Percentiles rank a stretch among this genome's conserved stretches.
These are phyloP conservation scores for Sciurus vulgaris DNA, from an alignment of 2,797 vertebrate species.

Conservation along the genomic window DNA sequence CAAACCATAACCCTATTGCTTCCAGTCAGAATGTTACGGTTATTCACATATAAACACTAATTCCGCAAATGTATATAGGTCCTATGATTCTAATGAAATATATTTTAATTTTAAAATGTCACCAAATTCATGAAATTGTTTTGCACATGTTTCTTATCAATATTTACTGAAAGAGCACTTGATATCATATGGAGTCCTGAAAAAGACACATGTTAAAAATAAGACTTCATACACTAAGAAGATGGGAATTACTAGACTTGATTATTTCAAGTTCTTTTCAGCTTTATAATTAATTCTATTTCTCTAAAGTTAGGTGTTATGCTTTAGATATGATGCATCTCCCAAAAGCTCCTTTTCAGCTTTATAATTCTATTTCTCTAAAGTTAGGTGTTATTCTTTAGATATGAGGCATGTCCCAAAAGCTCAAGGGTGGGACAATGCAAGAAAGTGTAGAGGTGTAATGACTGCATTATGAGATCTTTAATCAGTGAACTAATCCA, in stretches of 20 bases:
- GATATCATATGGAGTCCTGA: background rate
- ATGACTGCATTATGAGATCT: too few relatives aligned
- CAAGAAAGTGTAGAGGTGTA: too few relatives aligned
- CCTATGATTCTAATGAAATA: background rate
- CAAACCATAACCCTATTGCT: background rate
- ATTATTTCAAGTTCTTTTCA: background rate
- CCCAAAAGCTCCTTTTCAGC: background rate
- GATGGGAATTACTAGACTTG: background rate
- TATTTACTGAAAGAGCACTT: background rate
- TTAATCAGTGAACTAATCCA: too few relatives aligned
- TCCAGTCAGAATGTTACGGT: background rate
- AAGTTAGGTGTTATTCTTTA: background rate
- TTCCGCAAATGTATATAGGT: background rate
- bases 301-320: too few relatives aligned
- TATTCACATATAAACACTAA: background rate
- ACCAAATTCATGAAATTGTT: background rate
- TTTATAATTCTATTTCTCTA: background rate
- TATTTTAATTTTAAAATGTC: slow-evolving; percentile 39
- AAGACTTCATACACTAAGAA: background rate
- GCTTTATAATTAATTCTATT: too few relatives aligned
- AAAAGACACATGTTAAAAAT: slow-evolving; percentile 13
- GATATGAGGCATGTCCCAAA: too few relatives aligned
- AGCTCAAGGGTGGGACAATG: too few relatives aligned
- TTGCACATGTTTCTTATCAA: background rate
- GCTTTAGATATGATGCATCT: too few relatives aligned